phyloP scores from a whole-genome alignment of 2,888 invertebrate genomes.

The Netelia virgata region DNA sequence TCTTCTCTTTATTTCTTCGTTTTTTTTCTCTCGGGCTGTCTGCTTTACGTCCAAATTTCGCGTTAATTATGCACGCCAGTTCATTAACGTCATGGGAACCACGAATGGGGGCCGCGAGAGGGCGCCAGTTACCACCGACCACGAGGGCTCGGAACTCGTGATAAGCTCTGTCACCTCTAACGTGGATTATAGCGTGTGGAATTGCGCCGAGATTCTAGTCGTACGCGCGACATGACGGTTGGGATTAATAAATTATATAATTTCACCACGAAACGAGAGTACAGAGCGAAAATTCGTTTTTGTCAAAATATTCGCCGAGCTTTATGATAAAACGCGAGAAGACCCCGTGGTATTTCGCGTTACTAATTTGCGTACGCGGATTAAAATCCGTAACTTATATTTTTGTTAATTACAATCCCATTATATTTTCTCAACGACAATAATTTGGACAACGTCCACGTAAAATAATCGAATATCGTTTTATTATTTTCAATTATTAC shows the following conservation, averaged over 20 bases:
- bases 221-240: not conserved
- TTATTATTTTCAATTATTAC: not conserved
- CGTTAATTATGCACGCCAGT: conserved; percentile 74
- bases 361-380: not conserved
- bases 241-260: conserved; percentile 49
- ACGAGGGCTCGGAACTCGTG: conserved; percentile 23
- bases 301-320: not conserved
- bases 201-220: conserved; percentile 53
- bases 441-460: too few species aligned
- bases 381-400: too few species aligned
- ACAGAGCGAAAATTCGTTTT: conserved; percentile 26
- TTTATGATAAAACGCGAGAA: not conserved
- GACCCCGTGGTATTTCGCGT: not conserved
- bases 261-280: not conserved
- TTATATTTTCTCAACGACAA: too few species aligned
- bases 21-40: not conserved
- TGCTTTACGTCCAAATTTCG: conserved; percentile 67
- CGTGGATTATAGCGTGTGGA: conserved; percentile 45
- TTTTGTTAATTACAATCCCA: too few species aligned
- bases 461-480: too few species aligned
- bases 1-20: not conserved
- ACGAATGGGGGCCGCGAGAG: conserved; percentile 34
- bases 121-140: conserved; percentile 47
- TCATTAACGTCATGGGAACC: conserved; percentile 74
- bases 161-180: conserved; percentile 54